Base-by-base conservation (phyloP, 2,113 vertebrate genomes). In the Phalacrocorax carbo region DNA sequence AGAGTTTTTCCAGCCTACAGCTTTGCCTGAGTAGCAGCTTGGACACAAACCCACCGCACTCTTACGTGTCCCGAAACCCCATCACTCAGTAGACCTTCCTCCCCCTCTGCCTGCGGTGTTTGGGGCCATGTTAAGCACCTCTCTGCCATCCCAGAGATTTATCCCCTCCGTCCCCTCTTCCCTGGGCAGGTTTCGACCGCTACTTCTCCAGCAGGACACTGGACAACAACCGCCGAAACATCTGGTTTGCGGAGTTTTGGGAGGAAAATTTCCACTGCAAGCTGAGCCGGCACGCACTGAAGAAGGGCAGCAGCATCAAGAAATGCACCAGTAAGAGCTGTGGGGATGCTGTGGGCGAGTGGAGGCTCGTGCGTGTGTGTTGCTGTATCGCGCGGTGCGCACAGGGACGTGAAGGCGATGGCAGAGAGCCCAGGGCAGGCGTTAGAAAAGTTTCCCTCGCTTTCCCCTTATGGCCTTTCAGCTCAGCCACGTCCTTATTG, bases 181-280 rank as follows among this genome's bases (percentile, higher is more conserved):
- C 91, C 83, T 6, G 90, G 64, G 76, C 96, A 99, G 99, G 99
- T 86, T 99, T 99, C 78, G 99, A 99, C 95, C 98, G 99, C 84
- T 99, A 99, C 97, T 99, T 99, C 98, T 98, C 98, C 97, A 99
- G 99, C 97, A 98, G 99, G 93, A 99, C 99, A 0, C 97, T 99
- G 88, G 99, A 99, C 97, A 99, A 99, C 98, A 99, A 99, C 98
- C 98, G 99, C 76, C 97, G 99, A 42, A 99, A 99, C 94, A 99
- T 99, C 88, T 99, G 99, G 99, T 99, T 99, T 55, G 99, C 99
- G 1, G 99, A 99, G 96, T 99, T 99, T 88, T 99, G 99, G 99
- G 99, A 99, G 96, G 99, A 99, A 46, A 99, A 99, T 83, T 99
- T 99, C 97, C 99, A 99, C 44, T 99, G 99, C 98, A 99, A 99